Evolutionary conservation across 2,113 vertebrate genomes (phyloP), one percentile per base, ranked within the genome.

Genomic region (Mystacornis crossleyi): DNA sequence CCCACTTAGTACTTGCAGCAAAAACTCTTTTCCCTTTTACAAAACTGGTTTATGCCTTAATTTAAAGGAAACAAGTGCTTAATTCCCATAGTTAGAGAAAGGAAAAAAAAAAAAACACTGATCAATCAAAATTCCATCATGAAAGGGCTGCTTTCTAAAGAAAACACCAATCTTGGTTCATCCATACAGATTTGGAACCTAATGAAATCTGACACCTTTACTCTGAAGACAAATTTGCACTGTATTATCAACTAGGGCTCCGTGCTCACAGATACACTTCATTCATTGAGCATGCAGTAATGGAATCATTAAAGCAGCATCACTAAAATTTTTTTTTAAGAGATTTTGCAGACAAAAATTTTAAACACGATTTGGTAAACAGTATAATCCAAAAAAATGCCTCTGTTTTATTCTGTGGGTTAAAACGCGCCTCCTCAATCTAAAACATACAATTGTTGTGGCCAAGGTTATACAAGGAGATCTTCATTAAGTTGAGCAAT

Each of bases 391-490:
- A 18, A 87, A 31, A 92, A 86, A 90, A 89, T 2, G n/a, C 55
- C 34, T 21, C 47, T 12, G 26, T 15, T 45, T 77, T 48, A 43
- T 87, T 64, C 74, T 53, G 64, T 5, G 42, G 64, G 48, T 36
- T 86, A 95, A 96, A 62, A 48, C 18, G 29, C 15, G 69, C 62
- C 65, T 82, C 65, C 47, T 82, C 53, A n/a, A 67, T 5, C 47
- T 47, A 53, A 90, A 89, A 50, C 18, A 82, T 1, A 48, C 6
- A 20, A 53, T 70, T 38, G 29, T 19, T 21, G 45, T 24, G 50
- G 84, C 78, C 96, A 97, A 97, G 94, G 96, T 97, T 97, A 97
- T 74, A 95, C 95, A 97, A 97, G 96, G 94, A 96, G 93, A 97
- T 75, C 86, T 89, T 96, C 91, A 51, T 73, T 43, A 94, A 96